A percentile compares a stretch with the other conserved stretches of the same genome.
These are phyloP conservation scores for Acanthosepion esculentum DNA, from an alignment of 2,888 invertebrate genomes.

Conservation along the genomic window DNA sequence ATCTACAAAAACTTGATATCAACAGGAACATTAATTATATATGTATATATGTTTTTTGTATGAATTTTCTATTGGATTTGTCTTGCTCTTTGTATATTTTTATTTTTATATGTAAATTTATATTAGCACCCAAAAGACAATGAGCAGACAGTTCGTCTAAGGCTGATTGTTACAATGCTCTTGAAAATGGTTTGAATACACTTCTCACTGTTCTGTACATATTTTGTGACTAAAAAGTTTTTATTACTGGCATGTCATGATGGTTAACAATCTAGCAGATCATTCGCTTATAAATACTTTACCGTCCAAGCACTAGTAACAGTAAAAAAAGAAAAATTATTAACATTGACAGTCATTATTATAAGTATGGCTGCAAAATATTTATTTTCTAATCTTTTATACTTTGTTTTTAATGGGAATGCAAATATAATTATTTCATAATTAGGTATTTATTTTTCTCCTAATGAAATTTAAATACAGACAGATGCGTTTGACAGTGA, in stretches of 20 bases:
- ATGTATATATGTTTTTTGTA: too few relatives aligned
- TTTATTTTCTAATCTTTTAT: too few relatives aligned
- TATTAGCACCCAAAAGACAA: too few relatives aligned
- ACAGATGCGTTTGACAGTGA: too few relatives aligned
- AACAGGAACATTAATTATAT: too few relatives aligned
- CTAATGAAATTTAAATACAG: too few relatives aligned
- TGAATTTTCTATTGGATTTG: neutral
- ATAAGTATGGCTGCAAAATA: too few relatives aligned
- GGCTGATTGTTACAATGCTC: neutral
- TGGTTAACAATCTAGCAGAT: neutral
- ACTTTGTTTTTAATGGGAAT: too few relatives aligned
- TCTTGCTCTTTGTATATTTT: neutral
- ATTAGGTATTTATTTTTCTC: too few relatives aligned
- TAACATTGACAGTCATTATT: neutral
- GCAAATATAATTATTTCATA: too few relatives aligned
- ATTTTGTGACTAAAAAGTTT: neutral
- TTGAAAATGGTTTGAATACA: neutral
- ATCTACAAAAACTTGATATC: too few relatives aligned
- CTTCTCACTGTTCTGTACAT: neutral
- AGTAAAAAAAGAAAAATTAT: neutral
- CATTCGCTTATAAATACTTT: neutral
- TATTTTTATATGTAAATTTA: too few relatives aligned
- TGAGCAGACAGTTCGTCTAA: neutral
- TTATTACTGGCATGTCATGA: neutral
- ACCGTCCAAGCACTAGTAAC: neutral